Percentiles rank a stretch among this genome's conserved stretches.
These are phyloP conservation scores for Tethya wilhelma DNA, from an alignment of 37 sponge, comb jelly and placozoan genomes.

Conservation along the genomic window DNA sequence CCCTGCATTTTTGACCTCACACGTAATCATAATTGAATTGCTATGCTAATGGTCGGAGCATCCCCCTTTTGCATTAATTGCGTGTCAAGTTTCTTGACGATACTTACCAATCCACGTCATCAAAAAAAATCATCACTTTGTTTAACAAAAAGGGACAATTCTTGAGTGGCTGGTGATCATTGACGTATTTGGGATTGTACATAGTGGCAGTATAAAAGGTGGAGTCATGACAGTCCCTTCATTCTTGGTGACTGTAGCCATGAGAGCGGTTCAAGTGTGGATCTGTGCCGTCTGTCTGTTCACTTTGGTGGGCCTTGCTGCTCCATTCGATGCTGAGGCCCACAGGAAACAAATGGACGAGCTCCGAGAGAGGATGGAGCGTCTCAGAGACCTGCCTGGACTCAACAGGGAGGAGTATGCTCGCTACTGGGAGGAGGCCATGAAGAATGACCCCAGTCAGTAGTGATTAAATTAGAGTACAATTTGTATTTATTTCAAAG, in stretches of 20 bases:
- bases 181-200: too few relatives aligned
- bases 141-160: too few relatives aligned
- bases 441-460: conserved; percentile 57
- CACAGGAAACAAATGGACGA: neutral
- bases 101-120: neutral
- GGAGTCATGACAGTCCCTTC: too few relatives aligned
- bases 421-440: conserved; percentile 70
- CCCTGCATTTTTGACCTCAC: too few relatives aligned
- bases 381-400: conserved; percentile 28
- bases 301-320: neutral
- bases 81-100: neutral
- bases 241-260: too few relatives aligned
- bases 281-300: neutral
- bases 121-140: too few relatives aligned
- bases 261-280: neutral
- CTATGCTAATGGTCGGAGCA: too few relatives aligned
- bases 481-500: neutral
- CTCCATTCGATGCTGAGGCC: neutral
- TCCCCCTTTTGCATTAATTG: neutral
- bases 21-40: too few relatives aligned
- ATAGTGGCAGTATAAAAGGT: too few relatives aligned
- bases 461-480: neutral
- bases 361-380: neutral
- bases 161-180: too few relatives aligned
- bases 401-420: conserved; percentile 66